phyloP scores from a whole-genome alignment of 2,113 vertebrate genomes.

The Syrmaticus mikado region DNA sequence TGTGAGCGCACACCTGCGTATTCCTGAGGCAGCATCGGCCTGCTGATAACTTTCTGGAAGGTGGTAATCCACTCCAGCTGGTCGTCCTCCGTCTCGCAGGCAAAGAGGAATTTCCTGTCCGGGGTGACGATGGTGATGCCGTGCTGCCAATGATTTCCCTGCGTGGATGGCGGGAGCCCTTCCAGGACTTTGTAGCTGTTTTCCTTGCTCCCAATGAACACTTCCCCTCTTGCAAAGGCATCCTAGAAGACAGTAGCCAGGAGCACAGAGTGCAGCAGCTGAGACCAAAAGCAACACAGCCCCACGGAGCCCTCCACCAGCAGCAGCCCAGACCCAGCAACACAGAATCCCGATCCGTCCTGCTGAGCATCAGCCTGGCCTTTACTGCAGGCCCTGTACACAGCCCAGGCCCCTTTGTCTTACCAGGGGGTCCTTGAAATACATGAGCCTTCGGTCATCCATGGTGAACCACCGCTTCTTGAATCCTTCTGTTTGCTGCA shows the following conservation, averaged over 20 bases:
- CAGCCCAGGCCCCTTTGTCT: conserved; percentile 32
- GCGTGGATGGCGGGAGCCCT: conserved; percentile 87
- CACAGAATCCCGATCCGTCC: not conserved
- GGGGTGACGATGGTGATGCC: conserved; percentile 97
- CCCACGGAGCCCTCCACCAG: not conserved
- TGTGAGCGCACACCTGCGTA: conserved; percentile 85
- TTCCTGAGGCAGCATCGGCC: conserved; percentile 97
- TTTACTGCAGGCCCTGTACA: not conserved
- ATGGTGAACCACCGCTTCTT: conserved; percentile 97
- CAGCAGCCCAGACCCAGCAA: not conserved
- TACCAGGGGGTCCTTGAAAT: conserved; percentile 98
- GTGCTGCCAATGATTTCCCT: conserved; percentile 92
- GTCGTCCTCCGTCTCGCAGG: conserved; percentile 91
- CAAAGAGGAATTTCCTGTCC: conserved; percentile 93
- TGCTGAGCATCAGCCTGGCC: not conserved
- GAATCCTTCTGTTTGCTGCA: conserved; percentile 95
- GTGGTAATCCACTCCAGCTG: conserved; percentile 92
- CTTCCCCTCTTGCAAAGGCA: conserved; percentile 93
- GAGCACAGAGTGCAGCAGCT: not conserved
- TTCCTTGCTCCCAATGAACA: conserved; percentile 97
- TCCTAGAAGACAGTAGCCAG: conserved; percentile 78
- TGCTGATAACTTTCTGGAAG: conserved; percentile 92
- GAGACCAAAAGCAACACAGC: not conserved
- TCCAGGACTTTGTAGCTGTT: conserved; percentile 92
- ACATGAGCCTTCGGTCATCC: conserved; percentile 96